Evolutionary conservation across 2,888 invertebrate species (phyloP).

Genomic region (Drosophila monieri): DNA sequence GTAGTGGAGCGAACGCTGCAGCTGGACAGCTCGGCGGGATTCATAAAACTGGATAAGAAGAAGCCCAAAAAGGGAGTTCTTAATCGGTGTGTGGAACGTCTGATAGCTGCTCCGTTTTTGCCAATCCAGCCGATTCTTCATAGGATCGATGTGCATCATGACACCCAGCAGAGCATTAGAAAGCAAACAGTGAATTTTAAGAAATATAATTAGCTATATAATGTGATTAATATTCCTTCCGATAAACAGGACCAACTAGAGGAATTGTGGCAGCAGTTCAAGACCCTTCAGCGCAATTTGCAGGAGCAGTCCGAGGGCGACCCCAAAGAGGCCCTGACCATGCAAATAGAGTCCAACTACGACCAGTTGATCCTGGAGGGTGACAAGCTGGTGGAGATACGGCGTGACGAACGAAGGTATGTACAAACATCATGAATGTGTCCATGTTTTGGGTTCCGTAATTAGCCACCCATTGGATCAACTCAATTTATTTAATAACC

Average conservation of each 20-base stretch:
- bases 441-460: slow-evolving; percentile 9
- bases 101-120: slow-evolving; percentile 73
- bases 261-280: slow-evolving; percentile 83
- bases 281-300: slow-evolving; percentile 80
- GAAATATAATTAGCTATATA: no score
- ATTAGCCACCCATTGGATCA: slow-evolving; percentile 22
- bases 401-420: slow-evolving; percentile 81
- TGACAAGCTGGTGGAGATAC: slow-evolving; percentile 81
- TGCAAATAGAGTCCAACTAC: slow-evolving; percentile 83
- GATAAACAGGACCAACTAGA: slow-evolving; percentile 74
- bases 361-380: slow-evolving; percentile 83
- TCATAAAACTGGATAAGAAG: slow-evolving; percentile 57
- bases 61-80: slow-evolving; percentile 63
- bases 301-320: slow-evolving; percentile 82
- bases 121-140: slow-evolving; percentile 80
- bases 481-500: slow-evolving; percentile 1
- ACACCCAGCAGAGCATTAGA: slow-evolving; percentile 81
- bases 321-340: slow-evolving; percentile 80
- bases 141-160: slow-evolving; percentile 80
- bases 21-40: slow-evolving; percentile 42
- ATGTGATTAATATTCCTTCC: no score
- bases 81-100: slow-evolving; percentile 66
- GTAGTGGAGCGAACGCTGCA: slow-evolving; percentile 67
- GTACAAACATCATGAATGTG: neutral
- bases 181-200: slow-evolving; percentile 75